Base-by-base conservation (phyloP, 2,113 vertebrate species). In the Pelmatolapia mariae region DNA sequence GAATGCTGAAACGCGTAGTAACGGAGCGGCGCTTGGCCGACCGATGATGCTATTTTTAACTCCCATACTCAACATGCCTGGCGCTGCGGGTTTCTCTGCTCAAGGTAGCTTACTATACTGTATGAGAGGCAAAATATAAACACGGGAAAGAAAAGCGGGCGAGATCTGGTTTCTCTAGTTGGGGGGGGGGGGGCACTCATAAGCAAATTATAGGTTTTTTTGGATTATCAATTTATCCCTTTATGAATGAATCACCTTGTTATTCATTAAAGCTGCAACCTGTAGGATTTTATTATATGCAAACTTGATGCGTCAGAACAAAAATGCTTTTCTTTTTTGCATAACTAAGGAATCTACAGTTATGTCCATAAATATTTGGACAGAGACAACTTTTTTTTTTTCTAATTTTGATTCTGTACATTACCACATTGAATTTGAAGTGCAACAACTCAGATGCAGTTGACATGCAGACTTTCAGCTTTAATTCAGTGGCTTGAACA, bases 1-100 rank as follows among this genome's bases (percentile, higher is more conserved):
- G 96, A 86, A 96, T 95, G 94, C 94, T 94, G 94, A 95, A 95
- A 92, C 95, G 95, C 95, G 95, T 96, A 94, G 95, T 95, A 96
- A 96, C 94, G 92, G 94, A 96, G 95, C 87, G 96, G 92, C 87
- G 94, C 95, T 93, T 89, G 93, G 94, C 93, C 94, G 94, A 96
- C 93, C 95, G 92, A 95, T 94, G 94, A 84, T 96, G 92, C 96
- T 98, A 97, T 97, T 98, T 98, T 97, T 96, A 97, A 95, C 92
- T 89, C 92, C 52, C 93, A 93, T 94, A 87, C 95, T 95, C 93
- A 95, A 89, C 95, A 96, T 96, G 95, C 84, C 93, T 92, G 95
- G 93, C 94, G 95, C 90, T 95, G 93, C 94, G 95, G 92, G 87
- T 94, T 92, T 90, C 84, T 94, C 91, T 91, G 86, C 90, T 87